These are phyloP conservation scores for Eulemur albifrons DNA, from an alignment of 2,797 vertebrate genomes.

Conservation along the genomic window DNA sequence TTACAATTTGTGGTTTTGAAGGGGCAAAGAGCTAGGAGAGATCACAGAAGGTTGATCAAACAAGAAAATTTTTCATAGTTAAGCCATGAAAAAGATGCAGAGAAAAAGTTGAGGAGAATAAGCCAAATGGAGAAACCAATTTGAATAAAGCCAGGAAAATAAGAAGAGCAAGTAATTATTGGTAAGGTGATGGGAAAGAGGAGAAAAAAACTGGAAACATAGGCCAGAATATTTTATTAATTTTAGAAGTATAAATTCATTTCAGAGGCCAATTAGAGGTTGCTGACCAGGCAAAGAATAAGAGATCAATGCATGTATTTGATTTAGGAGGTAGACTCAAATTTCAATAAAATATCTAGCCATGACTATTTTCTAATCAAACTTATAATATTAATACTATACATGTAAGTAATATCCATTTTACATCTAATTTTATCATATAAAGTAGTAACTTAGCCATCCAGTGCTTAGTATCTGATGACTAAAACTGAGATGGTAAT, in stretches of 20 bases:
- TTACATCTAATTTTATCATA: neutral
- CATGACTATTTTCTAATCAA: neutral
- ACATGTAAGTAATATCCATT: neutral
- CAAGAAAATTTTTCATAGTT: neutral
- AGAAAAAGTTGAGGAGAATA: neutral
- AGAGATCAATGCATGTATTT: neutral
- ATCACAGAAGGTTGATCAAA: neutral
- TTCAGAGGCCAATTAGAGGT: neutral
- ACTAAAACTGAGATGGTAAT: neutral
- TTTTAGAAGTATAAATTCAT: neutral
- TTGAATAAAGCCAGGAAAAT: neutral
- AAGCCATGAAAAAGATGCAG: neutral
- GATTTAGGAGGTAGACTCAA: neutral
- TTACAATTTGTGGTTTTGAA: neutral
- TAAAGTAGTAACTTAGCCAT: neutral
- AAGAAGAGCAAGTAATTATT: neutral
- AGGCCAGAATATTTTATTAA: neutral
- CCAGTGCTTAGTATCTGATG: neutral
- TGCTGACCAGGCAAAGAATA: neutral
- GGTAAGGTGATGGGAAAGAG: accelerated
- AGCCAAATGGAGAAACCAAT: neutral
- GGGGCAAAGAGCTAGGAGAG: neutral
- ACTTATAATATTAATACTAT: neutral
- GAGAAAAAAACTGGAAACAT: neutral
- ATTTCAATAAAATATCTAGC: neutral